Conservation (phyloP, 1,140 invertebrate species). For the Ptiloglossa arizonensis region DNA sequence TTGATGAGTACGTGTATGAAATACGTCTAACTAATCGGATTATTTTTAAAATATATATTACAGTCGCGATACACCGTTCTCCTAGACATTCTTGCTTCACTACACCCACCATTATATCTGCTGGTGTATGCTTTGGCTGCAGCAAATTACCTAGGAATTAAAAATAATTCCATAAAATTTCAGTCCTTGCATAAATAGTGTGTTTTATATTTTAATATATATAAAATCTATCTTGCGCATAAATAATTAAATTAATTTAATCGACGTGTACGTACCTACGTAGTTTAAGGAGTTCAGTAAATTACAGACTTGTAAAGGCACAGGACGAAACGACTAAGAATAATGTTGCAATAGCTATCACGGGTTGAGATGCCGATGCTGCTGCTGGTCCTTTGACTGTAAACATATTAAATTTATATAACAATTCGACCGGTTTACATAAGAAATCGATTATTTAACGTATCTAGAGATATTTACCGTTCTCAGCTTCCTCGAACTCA, state of each 20-base stretch:
- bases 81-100: slow-evolving; percentile 63
- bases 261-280: slow-evolving; percentile 61
- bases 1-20: slow-evolving; percentile 22
- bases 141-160: slow-evolving; percentile 74
- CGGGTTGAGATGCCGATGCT: slow-evolving; percentile 43
- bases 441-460: not conserved
- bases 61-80: slow-evolving; percentile 29
- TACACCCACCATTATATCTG: slow-evolving; percentile 71
- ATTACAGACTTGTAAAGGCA: slow-evolving; percentile 73
- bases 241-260: not conserved
- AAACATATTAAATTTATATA: slow-evolving; percentile 5
- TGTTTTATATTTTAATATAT: not conserved
- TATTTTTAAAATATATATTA: slow-evolving; percentile 44
- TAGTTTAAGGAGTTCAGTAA: slow-evolving; percentile 66
- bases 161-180: not conserved
- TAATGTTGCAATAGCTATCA: slow-evolving; percentile 57
- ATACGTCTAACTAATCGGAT: slow-evolving; percentile 12
- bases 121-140: slow-evolving; percentile 79
- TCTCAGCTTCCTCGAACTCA: not conserved
- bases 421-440: not conserved
- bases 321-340: slow-evolving; percentile 73
- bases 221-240: not conserved
- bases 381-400: slow-evolving; percentile 55
- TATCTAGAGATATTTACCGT: slow-evolving; percentile 33
- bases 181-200: no score